phyloP scores from a whole-genome alignment of 1,140 invertebrate species.

The Bombus breviceps region DNA sequence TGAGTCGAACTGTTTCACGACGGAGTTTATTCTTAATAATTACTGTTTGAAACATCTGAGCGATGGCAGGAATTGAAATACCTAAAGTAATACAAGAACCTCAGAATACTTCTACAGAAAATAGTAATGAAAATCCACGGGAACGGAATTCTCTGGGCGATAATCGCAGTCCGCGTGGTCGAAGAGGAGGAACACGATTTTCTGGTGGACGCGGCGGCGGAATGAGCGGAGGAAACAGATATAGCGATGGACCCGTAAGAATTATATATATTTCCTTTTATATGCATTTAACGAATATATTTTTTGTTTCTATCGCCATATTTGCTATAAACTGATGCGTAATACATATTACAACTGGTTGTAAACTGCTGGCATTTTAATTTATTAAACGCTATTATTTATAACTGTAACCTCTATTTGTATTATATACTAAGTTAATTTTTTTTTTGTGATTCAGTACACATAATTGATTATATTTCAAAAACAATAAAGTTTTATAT shows the following conservation, averaged over 20 bases:
- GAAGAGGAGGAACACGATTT: conserved; percentile 75
- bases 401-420: background rate
- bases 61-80: conserved; percentile 72
- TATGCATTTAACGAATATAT: background rate
- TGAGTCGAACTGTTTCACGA: background rate
- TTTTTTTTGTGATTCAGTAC: background rate
- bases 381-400: background rate
- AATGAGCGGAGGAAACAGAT: conserved; percentile 64
- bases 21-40: background rate
- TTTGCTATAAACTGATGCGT: conserved; percentile 8
- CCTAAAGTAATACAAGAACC: conserved; percentile 69
- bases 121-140: conserved; percentile 69
- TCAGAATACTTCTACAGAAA: conserved; percentile 66
- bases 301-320: conserved; percentile 20
- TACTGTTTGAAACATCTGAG: background rate
- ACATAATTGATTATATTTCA: background rate
- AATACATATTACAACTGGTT: background rate
- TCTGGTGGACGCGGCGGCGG: conserved; percentile 73
- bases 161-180: conserved; percentile 65
- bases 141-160: conserved; percentile 62
- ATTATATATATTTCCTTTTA: conserved; percentile 6
- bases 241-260: conserved; percentile 59
- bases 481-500: too few species aligned
- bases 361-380: too few species aligned
- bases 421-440: background rate